phyloP scores from a whole-genome alignment of 2,797 vertebrate genomes.

The Rhinoraja longicauda region DNA sequence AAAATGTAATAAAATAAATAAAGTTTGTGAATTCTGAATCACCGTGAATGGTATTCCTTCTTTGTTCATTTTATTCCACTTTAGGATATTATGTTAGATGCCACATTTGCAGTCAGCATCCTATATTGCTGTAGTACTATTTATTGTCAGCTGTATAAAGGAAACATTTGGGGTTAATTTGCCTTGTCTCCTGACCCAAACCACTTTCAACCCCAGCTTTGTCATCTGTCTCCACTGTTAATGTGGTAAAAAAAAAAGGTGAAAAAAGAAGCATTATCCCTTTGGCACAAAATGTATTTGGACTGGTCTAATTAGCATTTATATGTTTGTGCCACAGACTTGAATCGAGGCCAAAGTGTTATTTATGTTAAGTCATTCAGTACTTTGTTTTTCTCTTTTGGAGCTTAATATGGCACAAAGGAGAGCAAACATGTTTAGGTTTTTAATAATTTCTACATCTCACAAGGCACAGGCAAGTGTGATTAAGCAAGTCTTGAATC shows the following conservation, averaged over 20 bases:
- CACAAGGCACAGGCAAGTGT: conserved; percentile 46
- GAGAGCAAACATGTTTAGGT: conserved; percentile 25
- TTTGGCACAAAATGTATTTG: conserved; percentile 20
- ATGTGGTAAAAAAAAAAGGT: not conserved
- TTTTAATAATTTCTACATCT: conserved; percentile 33
- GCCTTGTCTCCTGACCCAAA: not conserved
- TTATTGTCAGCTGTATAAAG: not conserved
- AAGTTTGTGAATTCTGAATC: not conserved
- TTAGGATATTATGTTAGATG: not conserved
- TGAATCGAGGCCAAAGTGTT: conserved; percentile 26
- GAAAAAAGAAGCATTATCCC: not conserved
- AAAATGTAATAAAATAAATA: not conserved
- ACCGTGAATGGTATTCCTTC: not conserved
- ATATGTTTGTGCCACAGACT: not conserved
- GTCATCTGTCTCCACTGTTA: not conserved
- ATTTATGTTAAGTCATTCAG: conserved; percentile 31
- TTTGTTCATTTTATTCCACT: not conserved
- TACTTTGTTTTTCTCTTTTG: not conserved
- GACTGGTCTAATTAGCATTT: conserved; percentile 35
- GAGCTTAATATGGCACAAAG: not conserved
- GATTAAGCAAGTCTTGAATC: conserved; percentile 59
- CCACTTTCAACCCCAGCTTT: not conserved
- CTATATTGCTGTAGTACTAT: not conserved
- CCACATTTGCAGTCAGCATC: no score
- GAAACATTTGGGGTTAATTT: not conserved